phyloP scores from a whole-genome alignment of 2,797 vertebrate genomes.

The Smutsia temminckii region DNA sequence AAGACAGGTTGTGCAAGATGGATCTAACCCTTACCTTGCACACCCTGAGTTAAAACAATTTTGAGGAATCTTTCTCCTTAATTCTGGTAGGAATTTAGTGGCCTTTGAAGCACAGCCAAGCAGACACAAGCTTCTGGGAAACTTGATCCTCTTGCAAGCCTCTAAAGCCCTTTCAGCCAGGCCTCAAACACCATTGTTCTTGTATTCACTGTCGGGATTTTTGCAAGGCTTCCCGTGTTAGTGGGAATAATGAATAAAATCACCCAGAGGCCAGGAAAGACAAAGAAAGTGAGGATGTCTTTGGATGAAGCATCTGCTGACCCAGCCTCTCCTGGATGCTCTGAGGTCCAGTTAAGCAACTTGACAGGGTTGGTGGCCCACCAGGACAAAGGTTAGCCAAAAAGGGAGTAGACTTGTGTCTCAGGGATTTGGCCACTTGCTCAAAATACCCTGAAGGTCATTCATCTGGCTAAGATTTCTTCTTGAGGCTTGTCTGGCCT shows the following conservation, averaged over 20 bases:
- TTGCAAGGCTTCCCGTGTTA: not conserved
- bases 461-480: slow-evolving; percentile 16
- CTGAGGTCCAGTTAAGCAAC: not conserved
- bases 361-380: not conserved
- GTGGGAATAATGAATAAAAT: not conserved
- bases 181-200: not conserved
- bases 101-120: slow-evolving; percentile 37
- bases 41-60: not conserved
- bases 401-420: not conserved
- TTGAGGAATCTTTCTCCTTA: slow-evolving; percentile 52
- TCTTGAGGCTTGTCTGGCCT: not conserved
- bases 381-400: not conserved
- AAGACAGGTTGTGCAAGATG: not conserved
- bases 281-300: not conserved
- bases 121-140: not conserved
- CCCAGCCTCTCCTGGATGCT: not conserved
- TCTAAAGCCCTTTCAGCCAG: not conserved
- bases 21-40: not conserved
- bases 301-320: not conserved
- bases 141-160: slow-evolving; percentile 45
- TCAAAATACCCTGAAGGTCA: slow-evolving; percentile 55
- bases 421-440: not conserved
- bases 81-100: slow-evolving; percentile 53
- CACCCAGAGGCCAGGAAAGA: not conserved
- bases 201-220: not conserved